Base-by-base conservation (phyloP, 1,140 invertebrate species). In the Lethrus apterus region DNA sequence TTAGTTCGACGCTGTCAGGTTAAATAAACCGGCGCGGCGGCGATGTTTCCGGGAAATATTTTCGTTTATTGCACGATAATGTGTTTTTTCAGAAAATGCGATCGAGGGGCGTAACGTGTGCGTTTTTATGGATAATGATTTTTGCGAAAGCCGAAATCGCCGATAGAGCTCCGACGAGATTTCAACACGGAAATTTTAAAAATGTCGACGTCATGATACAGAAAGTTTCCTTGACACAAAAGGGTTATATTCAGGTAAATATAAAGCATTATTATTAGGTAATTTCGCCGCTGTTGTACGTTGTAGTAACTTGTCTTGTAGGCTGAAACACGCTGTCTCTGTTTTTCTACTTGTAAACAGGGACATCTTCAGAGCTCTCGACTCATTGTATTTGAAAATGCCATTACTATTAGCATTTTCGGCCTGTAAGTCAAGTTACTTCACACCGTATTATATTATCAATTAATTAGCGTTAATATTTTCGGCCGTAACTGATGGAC, bases 171-270 rank as follows among this genome's bases (percentile, higher is more conserved):
- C 35, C 17, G 18, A 13, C 24, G 18, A 38, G 24, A 19, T 10
- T 21, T 10, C 19, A 21, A 38, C n/a, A 20, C 35, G 9, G 3
- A 3, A 3, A 38, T n/a, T n/a, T n/a, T n/a, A n/a, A n/a, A n/a
- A n/a, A n/a, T n/a, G n/a, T n/a, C n/a, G n/a, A n/a, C n/a, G n/a
- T n/a, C n/a, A n/a, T n/a, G n/a, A n/a, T n/a, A n/a, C n/a, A 26
- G 44, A 79, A 78, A 63, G 72, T 75, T 8, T 58, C 67, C 1
- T 59, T 83, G 4, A 78, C 77, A 0, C 79, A 81, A 59, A 76
- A 75, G 54, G 78, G 79, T 46, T 83, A 77, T 50, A 75, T 79
- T 42, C 80, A 81, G 73, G 80, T 81, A 58, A 65, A 56, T 19
- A 29, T 24, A 11, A 32, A 44, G 52, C 50, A 49, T 50, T 50